Conservation (phyloP, 2,888 invertebrate species). For the Conchocele bisecta region DNA sequence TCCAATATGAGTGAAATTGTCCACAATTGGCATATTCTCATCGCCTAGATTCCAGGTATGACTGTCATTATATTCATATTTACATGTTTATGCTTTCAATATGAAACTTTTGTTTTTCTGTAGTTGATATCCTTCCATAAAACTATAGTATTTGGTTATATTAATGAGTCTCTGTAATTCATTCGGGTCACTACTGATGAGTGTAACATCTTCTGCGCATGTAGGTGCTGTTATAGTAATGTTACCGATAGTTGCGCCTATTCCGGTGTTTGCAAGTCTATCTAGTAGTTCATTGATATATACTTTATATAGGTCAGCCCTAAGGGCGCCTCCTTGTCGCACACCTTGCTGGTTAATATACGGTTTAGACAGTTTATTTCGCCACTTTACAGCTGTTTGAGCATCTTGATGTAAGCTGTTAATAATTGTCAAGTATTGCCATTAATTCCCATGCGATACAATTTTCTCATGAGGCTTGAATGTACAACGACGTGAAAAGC, state of each 20-base stretch:
- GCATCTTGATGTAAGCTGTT: conserved; percentile 4
- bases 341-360: conserved; percentile 12
- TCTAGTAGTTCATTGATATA: conserved; percentile 3
- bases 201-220: too few species aligned
- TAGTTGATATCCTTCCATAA: neutral
- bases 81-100: neutral
- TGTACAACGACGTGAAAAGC: conserved; percentile 7
- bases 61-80: too few species aligned
- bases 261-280: neutral
- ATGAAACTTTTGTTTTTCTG: neutral
- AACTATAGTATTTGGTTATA: neutral
- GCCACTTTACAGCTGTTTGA: conserved; percentile 5
- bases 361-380: neutral
- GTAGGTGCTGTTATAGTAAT: neutral
- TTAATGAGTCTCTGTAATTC: neutral
- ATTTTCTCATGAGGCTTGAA: conserved; percentile 4
- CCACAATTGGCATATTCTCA: too few species aligned
- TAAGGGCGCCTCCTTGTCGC: conserved; percentile 10
- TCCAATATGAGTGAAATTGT: too few species aligned
- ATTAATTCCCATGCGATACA: neutral
- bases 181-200: conserved; percentile 2
- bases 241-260: neutral
- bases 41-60: too few species aligned
- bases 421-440: neutral
- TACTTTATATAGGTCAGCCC: conserved; percentile 1